phyloP scores from a whole-genome alignment of 2,888 invertebrate species.

The Odiellus spinosus region DNA sequence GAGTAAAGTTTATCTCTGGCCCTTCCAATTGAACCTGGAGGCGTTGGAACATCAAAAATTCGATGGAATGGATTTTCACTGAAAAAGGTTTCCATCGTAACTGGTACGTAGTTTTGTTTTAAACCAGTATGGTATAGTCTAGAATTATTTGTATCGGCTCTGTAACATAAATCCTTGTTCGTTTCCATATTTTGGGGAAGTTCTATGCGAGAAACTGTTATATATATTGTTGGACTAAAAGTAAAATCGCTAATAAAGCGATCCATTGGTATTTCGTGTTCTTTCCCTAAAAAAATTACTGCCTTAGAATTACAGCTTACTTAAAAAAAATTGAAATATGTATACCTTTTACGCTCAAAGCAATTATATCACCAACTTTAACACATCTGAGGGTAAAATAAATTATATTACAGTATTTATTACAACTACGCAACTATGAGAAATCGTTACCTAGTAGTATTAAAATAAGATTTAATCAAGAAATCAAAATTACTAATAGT shows the following conservation, averaged over 20 bases:
- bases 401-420: neutral
- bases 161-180: conserved; percentile 2
- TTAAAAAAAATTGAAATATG: neutral
- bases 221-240: conserved; percentile 12
- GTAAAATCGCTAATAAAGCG: neutral
- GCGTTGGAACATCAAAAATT: conserved; percentile 12
- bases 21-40: conserved; percentile 8
- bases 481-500: conserved; percentile 8
- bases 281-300: neutral
- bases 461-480: conserved; percentile 15
- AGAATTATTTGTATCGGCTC: neutral
- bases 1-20: conserved; percentile 10
- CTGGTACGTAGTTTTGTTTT: conserved; percentile 15
- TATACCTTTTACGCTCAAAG: conserved; percentile 5
- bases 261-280: neutral
- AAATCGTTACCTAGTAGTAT: conserved; percentile 13
- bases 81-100: conserved; percentile 15
- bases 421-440: too few species aligned
- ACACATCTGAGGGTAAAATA: conserved; percentile 10
- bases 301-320: too few species aligned
- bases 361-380: conserved; percentile 15
- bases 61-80: conserved; percentile 12
- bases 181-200: too few species aligned
- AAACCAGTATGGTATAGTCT: conserved; percentile 7
- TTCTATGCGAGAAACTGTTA: conserved; percentile 11